These are phyloP conservation scores for Melinaea marsaeus DNA, from an alignment of 2,888 invertebrate species.

Conservation along the genomic window DNA sequence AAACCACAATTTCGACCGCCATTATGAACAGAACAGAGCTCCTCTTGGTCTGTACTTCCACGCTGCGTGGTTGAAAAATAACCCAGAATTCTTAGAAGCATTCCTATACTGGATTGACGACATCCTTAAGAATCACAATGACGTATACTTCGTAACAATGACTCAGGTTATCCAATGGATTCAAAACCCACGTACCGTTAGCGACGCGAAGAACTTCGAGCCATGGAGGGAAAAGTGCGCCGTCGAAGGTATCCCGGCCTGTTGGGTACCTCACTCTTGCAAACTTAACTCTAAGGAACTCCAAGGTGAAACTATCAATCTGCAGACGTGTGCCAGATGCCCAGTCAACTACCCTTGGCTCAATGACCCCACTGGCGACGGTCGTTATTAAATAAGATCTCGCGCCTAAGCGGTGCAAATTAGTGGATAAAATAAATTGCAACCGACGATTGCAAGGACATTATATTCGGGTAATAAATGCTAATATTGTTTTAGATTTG, in stretches of 20 bases:
- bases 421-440: slow-evolving; percentile 64
- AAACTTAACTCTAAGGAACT: slow-evolving; percentile 95
- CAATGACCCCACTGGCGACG: slow-evolving; percentile 93
- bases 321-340: slow-evolving; percentile 95
- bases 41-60: slow-evolving; percentile 95
- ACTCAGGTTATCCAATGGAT: slow-evolving; percentile 98
- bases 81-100: slow-evolving; percentile 93
- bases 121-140: slow-evolving; percentile 88
- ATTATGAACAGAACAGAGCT: slow-evolving; percentile 93
- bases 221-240: slow-evolving; percentile 96
- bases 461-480: slow-evolving; percentile 54
- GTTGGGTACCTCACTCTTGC: slow-evolving; percentile 94
- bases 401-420: slow-evolving; percentile 64
- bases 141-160: slow-evolving; percentile 96
- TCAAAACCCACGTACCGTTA: slow-evolving; percentile 90
- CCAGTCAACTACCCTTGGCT: slow-evolving; percentile 97
- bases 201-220: slow-evolving; percentile 93
- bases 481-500: slow-evolving; percentile 34
- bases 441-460: slow-evolving; percentile 57
- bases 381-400: slow-evolving; percentile 85
- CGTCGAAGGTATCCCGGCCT: slow-evolving; percentile 89
- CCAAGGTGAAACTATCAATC: slow-evolving; percentile 94
- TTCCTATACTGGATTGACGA: slow-evolving; percentile 97
- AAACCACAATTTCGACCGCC: slow-evolving; percentile 94
- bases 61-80: slow-evolving; percentile 95